Evolutionary conservation across 2,797 vertebrate species (phyloP), one percentile per base, ranked within the genome.

Genomic region (Diceros bicornis): DNA sequence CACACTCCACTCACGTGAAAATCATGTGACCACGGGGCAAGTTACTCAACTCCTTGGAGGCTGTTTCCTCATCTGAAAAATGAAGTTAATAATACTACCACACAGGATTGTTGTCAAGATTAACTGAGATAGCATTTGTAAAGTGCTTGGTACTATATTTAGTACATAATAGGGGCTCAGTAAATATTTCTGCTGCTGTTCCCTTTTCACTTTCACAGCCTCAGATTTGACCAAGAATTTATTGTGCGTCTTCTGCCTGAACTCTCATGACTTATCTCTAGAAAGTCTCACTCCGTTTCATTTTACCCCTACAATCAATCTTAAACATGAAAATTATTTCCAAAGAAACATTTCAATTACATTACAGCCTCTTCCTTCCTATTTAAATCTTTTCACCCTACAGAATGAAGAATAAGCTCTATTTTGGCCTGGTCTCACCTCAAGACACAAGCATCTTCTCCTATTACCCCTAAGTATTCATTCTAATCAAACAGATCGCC

Each of bases 21-120:
- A 74, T 79, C 88, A 78, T 17, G 34, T 47, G 52, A 96, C 55
- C 34, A 52, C 81, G 37, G 57, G 71, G 34, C 47, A 92, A 92
- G 72, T 89, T 85, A 74, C 32, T 78, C 55, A 89, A 74, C 20
- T 59, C 91, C 88, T 88, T 83, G 52, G 57, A 91, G 64, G 17
- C 71, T 68, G 23, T 79, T 84, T 92, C 75, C 50, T 94, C 59
- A 84, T 75, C 82, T 95, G 91, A 96, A 86, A 90, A 94, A 62
- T 77, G 83, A 88, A 23, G 47, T 77, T 88, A 92, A 86, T 50
- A 68, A 23, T 44, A 50, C 34, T 41, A 85, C 57, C 59, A 66
- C 25, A 62, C 34, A 84, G 55, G 52, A 68, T 29, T 86, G 75
- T 75, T 93, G 27, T 85, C 68, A 81, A 94, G 64, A 89, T 89